Conservation (phyloP, 2,888 invertebrate genomes). For the Rotaria sp. region DNA sequence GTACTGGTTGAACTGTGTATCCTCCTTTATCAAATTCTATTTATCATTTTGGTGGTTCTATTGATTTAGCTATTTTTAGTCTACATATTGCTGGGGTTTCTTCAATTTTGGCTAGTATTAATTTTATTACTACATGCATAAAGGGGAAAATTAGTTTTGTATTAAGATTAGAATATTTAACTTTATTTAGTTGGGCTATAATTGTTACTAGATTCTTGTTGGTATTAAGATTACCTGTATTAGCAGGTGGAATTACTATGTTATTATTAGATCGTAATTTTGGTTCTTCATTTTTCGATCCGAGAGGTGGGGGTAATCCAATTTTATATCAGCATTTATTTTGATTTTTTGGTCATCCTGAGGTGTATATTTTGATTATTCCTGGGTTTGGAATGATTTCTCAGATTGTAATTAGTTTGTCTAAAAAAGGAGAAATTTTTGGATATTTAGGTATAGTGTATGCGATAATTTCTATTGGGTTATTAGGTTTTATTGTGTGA, state of each 20-base stretch:
- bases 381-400: conserved; percentile 75
- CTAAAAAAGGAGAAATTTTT: conserved; percentile 65
- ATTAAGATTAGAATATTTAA: conserved; percentile 64
- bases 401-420: conserved; percentile 65
- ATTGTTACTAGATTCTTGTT: conserved; percentile 64
- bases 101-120: conserved; percentile 67
- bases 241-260: conserved; percentile 74
- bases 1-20: conserved; percentile 73
- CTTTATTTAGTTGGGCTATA: conserved; percentile 70
- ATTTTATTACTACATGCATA: conserved; percentile 71
- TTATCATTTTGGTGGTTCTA: conserved; percentile 65
- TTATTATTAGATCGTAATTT: conserved; percentile 71
- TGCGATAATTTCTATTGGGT: conserved; percentile 73
- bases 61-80: conserved; percentile 71
- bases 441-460: conserved; percentile 70
- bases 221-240: conserved; percentile 66
- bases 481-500: conserved; percentile 75
- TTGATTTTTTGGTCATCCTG: conserved; percentile 79
- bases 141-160: conserved; percentile 63
- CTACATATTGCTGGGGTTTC: conserved; percentile 68
- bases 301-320: conserved; percentile 71
- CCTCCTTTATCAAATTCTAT: conserved; percentile 65
- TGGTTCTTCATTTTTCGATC: conserved; percentile 74
- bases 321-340: conserved; percentile 75
- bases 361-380: conserved; percentile 77